Conservation (phyloP, 2,113 vertebrate species). For the Nesoenas mayeri region DNA sequence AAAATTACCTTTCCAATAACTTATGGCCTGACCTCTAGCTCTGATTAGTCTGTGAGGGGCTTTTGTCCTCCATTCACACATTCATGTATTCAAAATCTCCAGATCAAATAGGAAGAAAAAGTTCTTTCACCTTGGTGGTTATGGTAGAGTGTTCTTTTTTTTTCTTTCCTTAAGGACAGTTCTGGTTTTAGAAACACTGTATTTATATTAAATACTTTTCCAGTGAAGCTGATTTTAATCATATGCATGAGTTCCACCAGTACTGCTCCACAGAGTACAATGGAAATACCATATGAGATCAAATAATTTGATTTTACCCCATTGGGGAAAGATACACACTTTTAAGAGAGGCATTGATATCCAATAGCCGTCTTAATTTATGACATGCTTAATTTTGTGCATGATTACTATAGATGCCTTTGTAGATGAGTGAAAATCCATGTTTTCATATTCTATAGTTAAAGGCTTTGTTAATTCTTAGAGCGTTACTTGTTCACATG, state of each 20-base stretch:
- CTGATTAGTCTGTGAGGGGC: constrained; percentile 15
- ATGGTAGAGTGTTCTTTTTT: not conserved
- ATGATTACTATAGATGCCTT: not conserved
- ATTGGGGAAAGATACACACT: constrained; percentile 29
- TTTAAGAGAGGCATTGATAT: constrained; percentile 28
- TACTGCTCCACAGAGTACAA: not conserved
- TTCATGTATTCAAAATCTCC: constrained; percentile 55
- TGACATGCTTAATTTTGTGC: constrained; percentile 11
- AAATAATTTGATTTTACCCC: constrained; percentile 27
- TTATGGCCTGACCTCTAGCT: constrained; percentile 39
- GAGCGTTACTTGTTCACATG: not conserved
- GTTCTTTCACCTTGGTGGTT: not conserved
- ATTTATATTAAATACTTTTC: not conserved
- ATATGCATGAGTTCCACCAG: constrained; percentile 1
- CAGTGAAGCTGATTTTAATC: constrained; percentile 23
- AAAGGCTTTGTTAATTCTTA: not conserved
- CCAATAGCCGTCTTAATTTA: constrained; percentile 22
- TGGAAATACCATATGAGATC: not conserved
- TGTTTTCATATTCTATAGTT: not conserved
- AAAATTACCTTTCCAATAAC: constrained; percentile 54
- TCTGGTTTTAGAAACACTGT: not conserved
- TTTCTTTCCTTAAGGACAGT: not conserved
- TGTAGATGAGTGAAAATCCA: not conserved
- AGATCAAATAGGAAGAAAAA: not conserved
- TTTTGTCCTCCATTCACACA: constrained; percentile 42